Conservation (phyloP, 2,113 vertebrate species). For the Megaceryle torquata region DNA sequence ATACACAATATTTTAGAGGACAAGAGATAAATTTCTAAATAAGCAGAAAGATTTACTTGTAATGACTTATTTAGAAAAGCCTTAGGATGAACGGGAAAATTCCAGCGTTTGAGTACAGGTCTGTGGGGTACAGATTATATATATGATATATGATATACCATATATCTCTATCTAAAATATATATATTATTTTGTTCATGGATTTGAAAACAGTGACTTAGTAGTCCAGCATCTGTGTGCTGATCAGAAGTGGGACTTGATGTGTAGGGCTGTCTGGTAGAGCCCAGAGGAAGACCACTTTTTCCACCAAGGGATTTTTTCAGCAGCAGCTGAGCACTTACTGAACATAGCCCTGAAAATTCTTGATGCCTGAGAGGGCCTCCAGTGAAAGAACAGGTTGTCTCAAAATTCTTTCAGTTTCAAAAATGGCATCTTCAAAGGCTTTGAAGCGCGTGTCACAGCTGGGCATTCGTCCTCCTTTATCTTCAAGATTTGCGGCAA, state of each 20-base stretch:
- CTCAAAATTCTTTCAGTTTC: slow-evolving; percentile 68
- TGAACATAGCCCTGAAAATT: slow-evolving; percentile 64
- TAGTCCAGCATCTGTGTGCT: neutral
- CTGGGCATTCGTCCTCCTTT: slow-evolving; percentile 41
- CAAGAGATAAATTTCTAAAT: neutral
- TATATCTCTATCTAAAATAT: neutral
- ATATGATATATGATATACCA: neutral
- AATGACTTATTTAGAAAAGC: neutral
- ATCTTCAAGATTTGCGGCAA: slow-evolving; percentile 56
- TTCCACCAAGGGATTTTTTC: neutral
- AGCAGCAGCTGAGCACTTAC: slow-evolving; percentile 51
- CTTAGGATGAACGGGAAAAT: neutral
- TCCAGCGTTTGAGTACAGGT: neutral
- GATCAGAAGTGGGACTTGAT: neutral
- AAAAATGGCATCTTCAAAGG: slow-evolving; percentile 69
- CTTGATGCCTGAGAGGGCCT: slow-evolving; percentile 66
- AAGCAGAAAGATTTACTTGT: neutral
- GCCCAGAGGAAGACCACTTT: neutral
- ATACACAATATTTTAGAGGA: neutral
- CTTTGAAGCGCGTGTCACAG: slow-evolving; percentile 52
- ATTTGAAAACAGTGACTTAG: neutral
- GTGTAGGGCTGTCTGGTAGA: neutral
- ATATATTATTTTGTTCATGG: neutral
- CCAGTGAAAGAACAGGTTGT: slow-evolving; percentile 48
- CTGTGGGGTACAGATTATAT: neutral